A percentile compares a stretch with the other conserved stretches of the same genome.
These are phyloP conservation scores for Drosophila sordidula DNA, from an alignment of 2,888 invertebrate genomes.

Conservation along the genomic window DNA sequence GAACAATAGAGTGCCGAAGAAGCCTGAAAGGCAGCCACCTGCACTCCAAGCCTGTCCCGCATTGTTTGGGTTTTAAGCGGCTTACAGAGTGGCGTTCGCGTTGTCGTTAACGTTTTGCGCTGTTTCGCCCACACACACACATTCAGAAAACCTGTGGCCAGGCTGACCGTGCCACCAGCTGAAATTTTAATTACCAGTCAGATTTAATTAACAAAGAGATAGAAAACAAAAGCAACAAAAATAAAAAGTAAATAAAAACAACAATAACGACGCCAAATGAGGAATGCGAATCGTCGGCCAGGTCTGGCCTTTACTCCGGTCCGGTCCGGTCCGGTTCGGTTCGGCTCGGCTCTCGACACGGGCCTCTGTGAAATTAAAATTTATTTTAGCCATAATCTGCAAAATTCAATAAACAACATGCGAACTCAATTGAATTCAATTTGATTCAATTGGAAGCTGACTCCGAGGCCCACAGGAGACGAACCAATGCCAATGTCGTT, in stretches of 20 bases:
- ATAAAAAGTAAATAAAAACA: background rate
- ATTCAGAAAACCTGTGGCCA: conserved; percentile 8
- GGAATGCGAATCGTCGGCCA: conserved; percentile 27
- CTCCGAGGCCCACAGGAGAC: conserved; percentile 20
- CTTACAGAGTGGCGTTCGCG: conserved; percentile 36
- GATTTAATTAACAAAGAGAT: conserved; percentile 58
- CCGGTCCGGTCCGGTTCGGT: background rate
- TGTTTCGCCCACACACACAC: conserved; percentile 10
- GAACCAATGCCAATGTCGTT: conserved; percentile 16
- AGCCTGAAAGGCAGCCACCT: conserved; percentile 18
- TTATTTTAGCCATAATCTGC: conserved; percentile 74
- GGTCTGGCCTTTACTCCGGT: background rate
- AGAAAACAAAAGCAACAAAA: background rate
- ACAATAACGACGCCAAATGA: conserved; percentile 23
- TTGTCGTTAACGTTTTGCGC: background rate
- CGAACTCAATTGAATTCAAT: conserved; percentile 75
- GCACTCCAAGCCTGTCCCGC: conserved; percentile 17
- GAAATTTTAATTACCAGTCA: conserved; percentile 69
- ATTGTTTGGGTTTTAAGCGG: conserved; percentile 62
- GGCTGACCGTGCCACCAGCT: conserved; percentile 28
- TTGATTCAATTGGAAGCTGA: conserved; percentile 67
- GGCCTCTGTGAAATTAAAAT: conserved; percentile 69
- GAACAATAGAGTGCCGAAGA: conserved; percentile 12
- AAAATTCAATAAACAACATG: conserved; percentile 72
- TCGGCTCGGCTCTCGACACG: conserved; percentile 11